Conservation (phyloP, 1,140 invertebrate genomes). For the Bombus waltoni region DNA sequence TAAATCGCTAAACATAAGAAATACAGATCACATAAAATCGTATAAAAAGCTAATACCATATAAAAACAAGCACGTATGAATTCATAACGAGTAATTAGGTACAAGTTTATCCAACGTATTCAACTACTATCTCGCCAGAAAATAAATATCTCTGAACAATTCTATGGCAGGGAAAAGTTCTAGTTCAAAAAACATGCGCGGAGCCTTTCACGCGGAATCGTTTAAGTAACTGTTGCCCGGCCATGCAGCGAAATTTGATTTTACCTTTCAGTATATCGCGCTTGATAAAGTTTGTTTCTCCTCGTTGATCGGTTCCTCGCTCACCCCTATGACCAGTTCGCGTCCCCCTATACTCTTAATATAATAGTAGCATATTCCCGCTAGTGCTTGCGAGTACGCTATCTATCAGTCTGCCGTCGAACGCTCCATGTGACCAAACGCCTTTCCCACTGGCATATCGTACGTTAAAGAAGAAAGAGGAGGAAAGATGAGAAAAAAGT, state of each 20-base stretch:
- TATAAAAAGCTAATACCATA: too few species aligned
- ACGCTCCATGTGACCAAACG: slow-evolving; percentile 13
- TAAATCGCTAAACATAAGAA: not conserved
- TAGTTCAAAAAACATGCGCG: not conserved
- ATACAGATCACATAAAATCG: too few species aligned
- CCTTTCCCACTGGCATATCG: not conserved
- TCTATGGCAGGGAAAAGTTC: not conserved
- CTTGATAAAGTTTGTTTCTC: slow-evolving; percentile 48
- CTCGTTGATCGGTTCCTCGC: not conserved
- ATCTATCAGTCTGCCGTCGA: slow-evolving; percentile 32
- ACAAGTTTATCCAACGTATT: too few species aligned
- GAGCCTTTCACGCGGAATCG: not conserved
- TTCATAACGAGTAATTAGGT: too few species aligned
- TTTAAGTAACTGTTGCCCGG: not conserved
- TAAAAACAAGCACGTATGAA: not conserved
- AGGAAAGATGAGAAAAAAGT: not conserved
- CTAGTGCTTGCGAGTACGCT: slow-evolving; percentile 2
- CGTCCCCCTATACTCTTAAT: slow-evolving; percentile 49
- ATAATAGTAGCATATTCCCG: slow-evolving; percentile 54
- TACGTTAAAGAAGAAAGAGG: not conserved
- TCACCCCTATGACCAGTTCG: slow-evolving; percentile 42
- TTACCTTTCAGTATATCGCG: slow-evolving; percentile 19
- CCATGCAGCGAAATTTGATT: slow-evolving; percentile 37
- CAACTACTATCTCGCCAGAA: too few species aligned
- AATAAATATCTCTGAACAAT: not conserved